Percentiles rank a stretch among this genome's conserved stretches.
These are phyloP conservation scores for Eupeodes luniger DNA, from an alignment of 2,888 invertebrate species.

Conservation along the genomic window DNA sequence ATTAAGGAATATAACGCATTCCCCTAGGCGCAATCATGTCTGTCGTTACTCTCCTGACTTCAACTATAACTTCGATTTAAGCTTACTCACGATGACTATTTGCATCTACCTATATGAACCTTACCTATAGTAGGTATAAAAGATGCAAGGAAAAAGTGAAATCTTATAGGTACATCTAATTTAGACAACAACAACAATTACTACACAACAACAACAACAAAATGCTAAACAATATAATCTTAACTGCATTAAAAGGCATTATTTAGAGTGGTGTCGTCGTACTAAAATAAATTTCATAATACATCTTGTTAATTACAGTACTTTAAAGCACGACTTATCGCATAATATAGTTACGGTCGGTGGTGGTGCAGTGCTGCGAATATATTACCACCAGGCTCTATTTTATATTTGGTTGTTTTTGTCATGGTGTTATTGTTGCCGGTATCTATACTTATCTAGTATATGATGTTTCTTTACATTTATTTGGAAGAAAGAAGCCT, in stretches of 20 bases:
- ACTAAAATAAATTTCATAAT: constrained; percentile 64
- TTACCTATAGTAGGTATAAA: neutral
- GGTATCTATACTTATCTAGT: neutral
- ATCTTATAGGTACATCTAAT: constrained; percentile 17
- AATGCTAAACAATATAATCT: constrained; percentile 4
- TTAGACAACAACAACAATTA: neutral
- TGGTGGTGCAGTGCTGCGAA: constrained; percentile 20
- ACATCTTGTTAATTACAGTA: constrained; percentile 74
- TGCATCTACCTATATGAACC: constrained; percentile 37
- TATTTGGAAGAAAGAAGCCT: constrained; percentile 31
- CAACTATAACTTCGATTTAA: constrained; percentile 39
- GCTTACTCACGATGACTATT: constrained; percentile 60
- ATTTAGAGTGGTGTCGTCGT: constrained; percentile 52
- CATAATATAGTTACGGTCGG: constrained; percentile 55
- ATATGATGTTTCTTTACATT: no score
- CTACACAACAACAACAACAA: no score
- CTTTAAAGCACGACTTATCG: constrained; percentile 69
- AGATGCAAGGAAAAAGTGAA: constrained; percentile 26
- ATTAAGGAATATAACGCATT: no score
- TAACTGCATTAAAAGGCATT: constrained; percentile 28
- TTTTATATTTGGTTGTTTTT: constrained; percentile 6
- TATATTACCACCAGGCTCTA: constrained; percentile 51
- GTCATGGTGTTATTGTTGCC: neutral
- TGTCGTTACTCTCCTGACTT: neutral
- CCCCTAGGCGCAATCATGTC: neutral